These are phyloP conservation scores for Acipenser oxyrinchus DNA, from an alignment of 2,797 vertebrate species.

Conservation along the genomic window DNA sequence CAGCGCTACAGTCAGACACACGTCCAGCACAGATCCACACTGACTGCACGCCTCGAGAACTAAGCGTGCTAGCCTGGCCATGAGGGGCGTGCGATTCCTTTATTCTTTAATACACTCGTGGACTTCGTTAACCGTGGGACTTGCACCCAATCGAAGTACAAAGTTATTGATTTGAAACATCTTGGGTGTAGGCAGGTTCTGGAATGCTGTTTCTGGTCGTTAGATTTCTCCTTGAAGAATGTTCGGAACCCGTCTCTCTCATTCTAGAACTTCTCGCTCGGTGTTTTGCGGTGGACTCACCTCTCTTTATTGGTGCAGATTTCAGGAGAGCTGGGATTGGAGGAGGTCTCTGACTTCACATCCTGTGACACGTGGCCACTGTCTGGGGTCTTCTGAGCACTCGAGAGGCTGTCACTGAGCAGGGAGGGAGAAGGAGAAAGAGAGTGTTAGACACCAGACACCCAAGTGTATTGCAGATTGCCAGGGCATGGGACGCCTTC, in stretches of 20 bases:
- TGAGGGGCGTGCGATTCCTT: too few relatives aligned
- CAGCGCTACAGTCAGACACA: background rate
- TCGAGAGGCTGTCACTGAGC: slow-evolving; percentile 55
- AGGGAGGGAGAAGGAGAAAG: background rate
- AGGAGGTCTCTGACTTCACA: slow-evolving; percentile 79
- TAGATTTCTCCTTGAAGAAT: slow-evolving; percentile 75
- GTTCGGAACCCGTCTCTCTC: too few relatives aligned
- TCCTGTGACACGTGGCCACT: slow-evolving; percentile 76
- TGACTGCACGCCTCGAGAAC: too few relatives aligned
- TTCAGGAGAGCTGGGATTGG: slow-evolving; percentile 95
- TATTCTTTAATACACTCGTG: slow-evolving; percentile 28
- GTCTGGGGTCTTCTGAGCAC: slow-evolving; percentile 73
- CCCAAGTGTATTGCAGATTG: too few relatives aligned
- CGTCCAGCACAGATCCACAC: too few relatives aligned
- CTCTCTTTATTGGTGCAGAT: slow-evolving; percentile 90
- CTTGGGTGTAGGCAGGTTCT: too few relatives aligned
- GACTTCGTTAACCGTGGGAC: too few relatives aligned
- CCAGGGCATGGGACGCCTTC: too few relatives aligned
- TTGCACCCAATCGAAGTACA: too few relatives aligned
- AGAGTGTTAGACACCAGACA: background rate
- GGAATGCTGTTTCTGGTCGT: slow-evolving; percentile 66
- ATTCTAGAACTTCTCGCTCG: too few relatives aligned
- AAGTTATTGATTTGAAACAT: too few relatives aligned
- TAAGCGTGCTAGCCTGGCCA: too few relatives aligned
- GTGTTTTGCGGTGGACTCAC: slow-evolving; percentile 43